phyloP scores from a whole-genome alignment of 2,113 vertebrate species.

The Sebastes schlegelii region DNA sequence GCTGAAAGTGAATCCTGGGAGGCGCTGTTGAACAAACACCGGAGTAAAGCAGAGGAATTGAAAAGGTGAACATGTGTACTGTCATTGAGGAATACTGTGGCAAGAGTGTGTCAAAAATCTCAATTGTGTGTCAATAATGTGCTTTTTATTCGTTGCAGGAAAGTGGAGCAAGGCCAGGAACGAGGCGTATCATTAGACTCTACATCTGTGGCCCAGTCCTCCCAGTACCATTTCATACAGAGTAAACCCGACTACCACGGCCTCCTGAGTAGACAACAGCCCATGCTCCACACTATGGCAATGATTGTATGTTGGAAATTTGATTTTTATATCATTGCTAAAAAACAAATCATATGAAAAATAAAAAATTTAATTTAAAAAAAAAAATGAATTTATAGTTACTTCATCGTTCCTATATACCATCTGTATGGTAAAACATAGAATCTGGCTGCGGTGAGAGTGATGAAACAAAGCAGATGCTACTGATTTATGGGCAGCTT shows the following conservation, averaged over 20 bases:
- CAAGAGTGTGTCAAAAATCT: not conserved
- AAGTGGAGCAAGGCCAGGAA: conserved; percentile 73
- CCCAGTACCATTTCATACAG: conserved; percentile 79
- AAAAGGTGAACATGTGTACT: conserved; percentile 69
- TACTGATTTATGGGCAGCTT: not conserved
- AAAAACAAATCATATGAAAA: not conserved
- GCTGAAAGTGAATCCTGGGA: conserved; percentile 83
- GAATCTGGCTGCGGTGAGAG: not conserved
- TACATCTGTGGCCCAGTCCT: conserved; percentile 72
- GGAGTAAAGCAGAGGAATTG: conserved; percentile 76
- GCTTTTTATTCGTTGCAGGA: conserved; percentile 64
- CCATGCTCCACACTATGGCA: conserved; percentile 73
- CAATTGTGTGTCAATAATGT: conserved; percentile 8
- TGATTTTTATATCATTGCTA: not conserved
- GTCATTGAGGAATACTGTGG: not conserved
- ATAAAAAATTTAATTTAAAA: not conserved
- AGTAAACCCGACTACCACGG: conserved; percentile 82
- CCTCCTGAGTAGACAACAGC: conserved; percentile 74
- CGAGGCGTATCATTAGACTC: conserved; percentile 66
- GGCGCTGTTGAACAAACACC: conserved; percentile 80
- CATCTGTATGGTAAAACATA: conserved; percentile 11
- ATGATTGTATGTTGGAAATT: conserved; percentile 74
- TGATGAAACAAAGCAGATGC: conserved; percentile 11
- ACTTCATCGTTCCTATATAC: not conserved
- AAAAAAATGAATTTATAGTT: not conserved